Conservation (phyloP, 2,797 vertebrate species). For the Prionace glauca region DNA sequence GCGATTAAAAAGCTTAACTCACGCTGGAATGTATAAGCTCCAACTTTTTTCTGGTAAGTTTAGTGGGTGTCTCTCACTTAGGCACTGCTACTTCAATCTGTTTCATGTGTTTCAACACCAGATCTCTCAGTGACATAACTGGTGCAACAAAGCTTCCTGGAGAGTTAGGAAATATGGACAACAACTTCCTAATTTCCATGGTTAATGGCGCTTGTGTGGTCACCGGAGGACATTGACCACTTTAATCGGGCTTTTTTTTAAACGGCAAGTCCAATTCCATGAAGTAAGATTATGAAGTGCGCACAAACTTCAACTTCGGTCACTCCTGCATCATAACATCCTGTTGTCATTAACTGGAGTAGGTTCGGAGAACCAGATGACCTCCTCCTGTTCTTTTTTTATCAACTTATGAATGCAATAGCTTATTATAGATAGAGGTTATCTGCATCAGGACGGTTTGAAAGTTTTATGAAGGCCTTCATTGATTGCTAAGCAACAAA, state of each 20-base stretch:
- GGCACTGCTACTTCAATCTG: not conserved
- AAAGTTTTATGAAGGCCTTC: not conserved
- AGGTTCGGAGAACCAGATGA: not conserved
- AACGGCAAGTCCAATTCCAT: not conserved
- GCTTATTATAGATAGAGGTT: not conserved
- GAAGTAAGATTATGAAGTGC: not conserved
- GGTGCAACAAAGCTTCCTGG: not conserved
- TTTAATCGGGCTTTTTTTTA: not conserved
- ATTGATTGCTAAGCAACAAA: not conserved
- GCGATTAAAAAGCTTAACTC: too few species aligned
- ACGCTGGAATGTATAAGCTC: not conserved
- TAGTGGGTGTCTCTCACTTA: not conserved
- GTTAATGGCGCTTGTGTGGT: not conserved
- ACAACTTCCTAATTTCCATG: not conserved
- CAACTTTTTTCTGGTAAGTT: not conserved
- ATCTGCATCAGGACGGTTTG: too few species aligned
- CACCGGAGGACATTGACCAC: not conserved
- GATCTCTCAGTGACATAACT: not conserved
- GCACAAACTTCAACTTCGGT: not conserved
- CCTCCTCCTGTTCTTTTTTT: not conserved
- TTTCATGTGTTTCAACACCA: not conserved
- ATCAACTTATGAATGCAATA: not conserved
- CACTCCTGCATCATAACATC: not conserved
- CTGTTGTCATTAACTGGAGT: not conserved
- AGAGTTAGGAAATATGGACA: not conserved